Base-by-base conservation (phyloP, 1,140 invertebrate genomes). In the Drosophila pectinifera region DNA sequence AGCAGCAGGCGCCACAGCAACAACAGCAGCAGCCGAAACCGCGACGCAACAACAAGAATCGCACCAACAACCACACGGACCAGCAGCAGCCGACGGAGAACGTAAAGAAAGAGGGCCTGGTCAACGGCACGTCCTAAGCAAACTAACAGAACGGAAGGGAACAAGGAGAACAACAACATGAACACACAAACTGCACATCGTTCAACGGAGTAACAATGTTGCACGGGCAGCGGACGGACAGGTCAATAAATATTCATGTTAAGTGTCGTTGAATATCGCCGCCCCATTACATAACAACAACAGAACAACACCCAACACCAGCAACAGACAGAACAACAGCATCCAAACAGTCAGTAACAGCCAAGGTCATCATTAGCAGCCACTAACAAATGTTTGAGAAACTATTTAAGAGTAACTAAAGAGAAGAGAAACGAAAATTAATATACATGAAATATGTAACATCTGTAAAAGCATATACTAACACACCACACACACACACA, bases 41-140 rank as follows among this genome's bases (percentile, higher is more conserved):
- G 39, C 82, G 86, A 55, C 90, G 90, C 53, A 90, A 91, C 55
- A 91, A 91, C 43, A 91, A 90, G 69, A 90, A 90, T 64, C 86
- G 86, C 31, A 88, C 76, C 49, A 91, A 83, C 64, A 91, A 91
- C 65, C 90, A 91, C 73, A 69, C 73, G 45, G 88, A 89, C 36
- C 84, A 85, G 46, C 72, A 70, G 45, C 57, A 45, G 22, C 22
- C 75, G 64, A 75, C 73, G 63, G 85, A 90, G 65, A 70, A 61
- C 28, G 70, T 85, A 16, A 91, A 92, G 63, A 91, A 92, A 67
- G 91, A 92, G 67, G 78, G 88, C 20, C 75, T 92, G 45, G 91
- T 92, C 49, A 92, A 92, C 62, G 91, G 91, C 48, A 92, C 91
- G 61, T 92, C 91, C 77, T 92, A 91, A 86, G 24, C 62, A 63